A percentile compares a stretch with the other conserved stretches of the same genome.
Conservation (phyloP, 2,888 invertebrate species). For the Cyclophora albipunctata region DNA sequence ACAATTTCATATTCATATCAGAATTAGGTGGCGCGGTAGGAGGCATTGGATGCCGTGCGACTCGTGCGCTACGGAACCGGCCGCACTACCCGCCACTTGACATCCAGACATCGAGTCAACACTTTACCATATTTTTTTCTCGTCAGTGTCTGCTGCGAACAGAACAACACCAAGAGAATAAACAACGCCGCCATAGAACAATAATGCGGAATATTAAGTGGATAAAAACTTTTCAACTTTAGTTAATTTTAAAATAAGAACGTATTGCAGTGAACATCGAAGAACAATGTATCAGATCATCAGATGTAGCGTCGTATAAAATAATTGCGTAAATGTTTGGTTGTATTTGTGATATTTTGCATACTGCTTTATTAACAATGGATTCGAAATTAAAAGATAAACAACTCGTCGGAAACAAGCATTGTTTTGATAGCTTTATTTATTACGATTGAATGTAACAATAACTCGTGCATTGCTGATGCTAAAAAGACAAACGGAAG, state of each 20-base stretch:
- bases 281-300: not conserved
- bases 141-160: constrained; percentile 12
- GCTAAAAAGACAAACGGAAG: constrained; percentile 58
- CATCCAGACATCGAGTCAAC: constrained; percentile 25
- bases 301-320: no score
- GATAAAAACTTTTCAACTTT: not conserved
- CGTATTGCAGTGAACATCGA: not conserved
- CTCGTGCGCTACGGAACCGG: constrained; percentile 26
- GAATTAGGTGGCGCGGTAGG: constrained; percentile 51
- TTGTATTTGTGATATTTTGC: constrained; percentile 3
- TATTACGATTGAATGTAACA: constrained; percentile 38
- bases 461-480: constrained; percentile 52
- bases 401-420: constrained; percentile 23
- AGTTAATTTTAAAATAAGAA: not conserved
- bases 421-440: constrained; percentile 27
- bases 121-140: constrained; percentile 17
- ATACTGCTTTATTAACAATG: constrained; percentile 4
- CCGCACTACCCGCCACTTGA: constrained; percentile 20
- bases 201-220: constrained; percentile 14
- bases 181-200: constrained; percentile 12
- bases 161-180: constrained; percentile 12
- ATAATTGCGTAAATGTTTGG: constrained; percentile 3
- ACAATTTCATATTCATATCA: constrained; percentile 70
- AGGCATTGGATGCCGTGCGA: constrained; percentile 33
- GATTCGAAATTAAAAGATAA: constrained; percentile 30